phyloP scores from a whole-genome alignment of 1,140 invertebrate genomes.

The Drosophila sulfurigaster region DNA sequence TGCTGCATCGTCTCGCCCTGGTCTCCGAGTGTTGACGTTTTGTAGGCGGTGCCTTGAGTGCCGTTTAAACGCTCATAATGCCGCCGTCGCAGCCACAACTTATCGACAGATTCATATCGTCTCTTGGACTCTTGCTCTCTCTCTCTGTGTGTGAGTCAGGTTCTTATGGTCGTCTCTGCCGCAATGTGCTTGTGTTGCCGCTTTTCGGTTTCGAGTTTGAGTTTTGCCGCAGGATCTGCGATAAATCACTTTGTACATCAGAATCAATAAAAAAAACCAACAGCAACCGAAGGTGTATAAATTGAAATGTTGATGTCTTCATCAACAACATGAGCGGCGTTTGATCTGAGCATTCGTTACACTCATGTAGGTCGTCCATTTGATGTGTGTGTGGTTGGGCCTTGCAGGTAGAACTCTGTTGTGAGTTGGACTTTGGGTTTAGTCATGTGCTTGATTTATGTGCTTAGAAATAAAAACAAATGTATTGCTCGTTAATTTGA shows the following conservation, averaged over 20 bases:
- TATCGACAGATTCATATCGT: slow-evolving; percentile 75
- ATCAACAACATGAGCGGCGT: slow-evolving; percentile 61
- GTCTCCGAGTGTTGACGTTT: slow-evolving; percentile 71
- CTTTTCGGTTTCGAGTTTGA: slow-evolving; percentile 26
- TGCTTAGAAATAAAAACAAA: slow-evolving; percentile 12
- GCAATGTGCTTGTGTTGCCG: slow-evolving; percentile 28
- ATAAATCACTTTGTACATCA: slow-evolving; percentile 76
- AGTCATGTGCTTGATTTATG: slow-evolving; percentile 42
- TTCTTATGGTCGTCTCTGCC: slow-evolving; percentile 25
- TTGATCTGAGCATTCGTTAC: slow-evolving; percentile 76
- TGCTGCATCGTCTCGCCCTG: slow-evolving; percentile 20
- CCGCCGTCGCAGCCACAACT: slow-evolving; percentile 57
- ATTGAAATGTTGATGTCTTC: slow-evolving; percentile 78
- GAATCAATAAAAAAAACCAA: slow-evolving; percentile 65
- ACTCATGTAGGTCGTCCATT: slow-evolving; percentile 64
- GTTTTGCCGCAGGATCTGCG: slow-evolving; percentile 78
- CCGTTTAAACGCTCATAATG: slow-evolving; percentile 66
- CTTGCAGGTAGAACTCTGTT: slow-evolving; percentile 18
- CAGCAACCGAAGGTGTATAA: slow-evolving; percentile 57
- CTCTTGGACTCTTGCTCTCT: background rate
- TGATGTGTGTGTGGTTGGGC: slow-evolving; percentile 23
- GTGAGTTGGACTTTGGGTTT: background rate
- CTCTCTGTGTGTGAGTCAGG: slow-evolving; percentile 12
- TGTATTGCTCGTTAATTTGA: slow-evolving; percentile 31
- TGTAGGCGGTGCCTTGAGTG: slow-evolving; percentile 77